These are phyloP conservation scores for Chymomyza amoena DNA, from an alignment of 2,888 invertebrate genomes.

Conservation along the genomic window DNA sequence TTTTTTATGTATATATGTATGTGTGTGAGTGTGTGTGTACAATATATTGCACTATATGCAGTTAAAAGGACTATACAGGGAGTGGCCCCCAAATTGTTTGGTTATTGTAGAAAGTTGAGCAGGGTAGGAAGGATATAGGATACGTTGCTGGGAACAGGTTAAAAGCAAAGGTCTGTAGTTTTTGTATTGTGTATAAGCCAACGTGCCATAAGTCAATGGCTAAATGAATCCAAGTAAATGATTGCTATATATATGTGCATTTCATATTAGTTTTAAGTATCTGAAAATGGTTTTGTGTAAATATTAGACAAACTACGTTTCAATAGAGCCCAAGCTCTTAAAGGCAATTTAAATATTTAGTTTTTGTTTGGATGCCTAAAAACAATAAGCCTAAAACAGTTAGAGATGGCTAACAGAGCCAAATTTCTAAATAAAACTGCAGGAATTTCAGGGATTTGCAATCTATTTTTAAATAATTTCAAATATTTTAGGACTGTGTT, in stretches of 20 bases:
- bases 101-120: not conserved
- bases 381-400: too few relatives aligned
- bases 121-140: not conserved
- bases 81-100: not conserved
- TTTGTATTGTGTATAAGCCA: not conserved
- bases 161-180: not conserved
- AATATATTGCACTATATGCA: constrained; percentile 40
- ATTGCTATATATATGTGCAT: not conserved
- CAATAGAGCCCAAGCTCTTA: too few relatives aligned
- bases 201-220: not conserved
- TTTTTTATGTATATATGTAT: constrained; percentile 25
- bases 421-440: too few relatives aligned
- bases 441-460: too few relatives aligned
- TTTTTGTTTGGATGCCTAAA: too few relatives aligned
- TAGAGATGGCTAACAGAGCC: too few relatives aligned
- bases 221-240: not conserved
- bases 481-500: too few relatives aligned
- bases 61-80: not conserved
- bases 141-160: not conserved
- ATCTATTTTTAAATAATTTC: too few relatives aligned
- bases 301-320: not conserved
- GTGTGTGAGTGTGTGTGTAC: constrained; percentile 29
- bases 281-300: not conserved
- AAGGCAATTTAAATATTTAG: too few relatives aligned
- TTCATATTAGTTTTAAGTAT: not conserved